Evolutionary conservation across 2,113 vertebrate genomes (phyloP).

Genomic region (Oenanthe melanoleuca): DNA sequence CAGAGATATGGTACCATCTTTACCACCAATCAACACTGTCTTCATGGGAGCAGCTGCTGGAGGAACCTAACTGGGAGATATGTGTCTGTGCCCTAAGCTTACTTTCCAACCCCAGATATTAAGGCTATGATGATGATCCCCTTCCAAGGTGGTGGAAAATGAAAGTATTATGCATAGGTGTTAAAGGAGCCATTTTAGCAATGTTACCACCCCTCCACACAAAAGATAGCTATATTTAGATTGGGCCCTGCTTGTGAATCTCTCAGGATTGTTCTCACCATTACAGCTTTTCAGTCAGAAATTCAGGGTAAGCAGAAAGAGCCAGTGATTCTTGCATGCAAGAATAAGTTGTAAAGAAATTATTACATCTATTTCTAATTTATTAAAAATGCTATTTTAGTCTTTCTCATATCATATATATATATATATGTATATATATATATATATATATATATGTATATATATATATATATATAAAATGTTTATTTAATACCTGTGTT

Average conservation of each 20-base stretch:
- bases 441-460: neutral
- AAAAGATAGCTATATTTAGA: neutral
- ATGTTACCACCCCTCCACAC: neutral
- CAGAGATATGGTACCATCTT: conserved; percentile 86
- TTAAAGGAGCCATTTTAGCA: neutral
- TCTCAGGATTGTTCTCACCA: neutral
- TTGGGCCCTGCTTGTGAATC: conserved; percentile 18
- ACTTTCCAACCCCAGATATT: neutral
- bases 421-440: neutral
- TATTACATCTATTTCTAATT: conserved; percentile 68
- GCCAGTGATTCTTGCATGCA: conserved; percentile 14
- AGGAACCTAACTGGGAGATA: conserved; percentile 74
- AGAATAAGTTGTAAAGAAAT: conserved; percentile 53
- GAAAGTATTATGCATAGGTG: conserved; percentile 6
- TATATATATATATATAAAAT: neutral
- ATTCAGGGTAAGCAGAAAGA: conserved; percentile 41
- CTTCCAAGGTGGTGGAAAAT: neutral
- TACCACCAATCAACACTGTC: conserved; percentile 97
- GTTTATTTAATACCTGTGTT: conserved; percentile 74
- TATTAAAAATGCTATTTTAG: conserved; percentile 70
- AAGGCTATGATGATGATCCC: neutral
- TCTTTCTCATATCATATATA: conserved; percentile 38
- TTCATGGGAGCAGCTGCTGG: conserved; percentile 91
- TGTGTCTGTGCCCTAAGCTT: neutral
- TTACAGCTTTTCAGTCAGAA: neutral